Percentiles rank a stretch among this genome's conserved stretches.
phyloP scores from a whole-genome alignment of 2,113 vertebrate genomes.

The Tachuris rubrigastra region DNA sequence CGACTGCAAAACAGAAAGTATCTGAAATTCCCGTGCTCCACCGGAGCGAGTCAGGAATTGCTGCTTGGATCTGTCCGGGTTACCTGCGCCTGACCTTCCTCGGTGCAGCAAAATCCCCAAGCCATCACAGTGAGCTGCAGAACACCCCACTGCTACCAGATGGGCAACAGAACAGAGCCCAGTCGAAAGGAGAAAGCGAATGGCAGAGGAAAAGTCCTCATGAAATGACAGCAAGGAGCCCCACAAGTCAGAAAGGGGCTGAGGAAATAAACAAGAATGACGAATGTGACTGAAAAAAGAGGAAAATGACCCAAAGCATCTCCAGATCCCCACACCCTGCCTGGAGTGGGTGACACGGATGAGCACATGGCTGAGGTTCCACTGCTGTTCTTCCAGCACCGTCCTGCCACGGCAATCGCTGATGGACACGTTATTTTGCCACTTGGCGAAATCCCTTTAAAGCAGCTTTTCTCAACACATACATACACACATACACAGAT shows the following conservation, averaged over 20 bases:
- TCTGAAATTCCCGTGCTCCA: neutral
- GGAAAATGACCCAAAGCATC: neutral
- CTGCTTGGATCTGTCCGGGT: fast-evolving
- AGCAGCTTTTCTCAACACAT: neutral
- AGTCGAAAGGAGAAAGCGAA: neutral
- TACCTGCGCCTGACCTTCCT: fast-evolving
- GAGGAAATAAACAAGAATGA: neutral
- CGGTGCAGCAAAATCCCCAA: neutral
- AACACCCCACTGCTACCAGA: neutral
- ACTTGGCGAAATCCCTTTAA: neutral
- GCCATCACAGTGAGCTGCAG: neutral
- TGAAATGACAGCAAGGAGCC: fast-evolving
- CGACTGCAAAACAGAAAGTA: neutral
- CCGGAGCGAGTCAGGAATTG: fast-evolving
- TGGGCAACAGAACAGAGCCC: neutral
- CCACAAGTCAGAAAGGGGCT: neutral
- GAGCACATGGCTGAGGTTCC: neutral
- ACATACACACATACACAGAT: fast-evolving
- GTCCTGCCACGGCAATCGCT: neutral
- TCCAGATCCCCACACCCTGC: neutral
- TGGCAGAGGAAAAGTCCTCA: neutral
- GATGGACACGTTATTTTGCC: neutral
- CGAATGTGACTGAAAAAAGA: neutral
- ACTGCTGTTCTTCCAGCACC: neutral
- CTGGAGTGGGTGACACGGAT: neutral